These are phyloP conservation scores for Sphinx pinastri DNA, from an alignment of 2,888 invertebrate genomes.

Conservation along the genomic window DNA sequence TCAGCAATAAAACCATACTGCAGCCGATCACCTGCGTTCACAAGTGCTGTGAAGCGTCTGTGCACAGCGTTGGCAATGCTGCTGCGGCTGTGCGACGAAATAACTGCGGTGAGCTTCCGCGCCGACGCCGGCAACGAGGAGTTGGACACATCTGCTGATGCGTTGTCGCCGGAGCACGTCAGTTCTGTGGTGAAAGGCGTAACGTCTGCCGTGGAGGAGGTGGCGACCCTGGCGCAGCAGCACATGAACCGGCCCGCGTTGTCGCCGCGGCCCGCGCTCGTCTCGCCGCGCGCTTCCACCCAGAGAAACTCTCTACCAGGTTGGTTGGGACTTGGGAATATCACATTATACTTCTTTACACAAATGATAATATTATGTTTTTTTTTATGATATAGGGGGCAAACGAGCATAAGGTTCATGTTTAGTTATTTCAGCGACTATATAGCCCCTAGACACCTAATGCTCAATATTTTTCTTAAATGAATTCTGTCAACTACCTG, in stretches of 20 bases:
- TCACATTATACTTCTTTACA: not conserved
- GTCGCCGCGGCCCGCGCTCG: constrained; percentile 73
- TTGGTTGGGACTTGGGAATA: constrained; percentile 36
- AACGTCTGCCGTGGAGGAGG: constrained; percentile 73
- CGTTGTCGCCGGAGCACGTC: constrained; percentile 72
- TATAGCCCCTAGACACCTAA: too few relatives aligned
- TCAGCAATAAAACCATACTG: constrained; percentile 82
- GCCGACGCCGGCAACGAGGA: constrained; percentile 76
- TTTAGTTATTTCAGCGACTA: too few relatives aligned
- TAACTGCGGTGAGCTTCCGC: constrained; percentile 89
- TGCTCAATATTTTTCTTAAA: too few relatives aligned
- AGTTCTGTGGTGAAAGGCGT: constrained; percentile 72
- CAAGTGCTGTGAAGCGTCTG: constrained; percentile 92
- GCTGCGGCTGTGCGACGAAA: constrained; percentile 95
- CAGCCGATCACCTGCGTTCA: constrained; percentile 86
- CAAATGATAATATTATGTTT: not conserved
- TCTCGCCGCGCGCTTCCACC: constrained; percentile 76
- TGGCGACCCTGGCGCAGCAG: constrained; percentile 90
- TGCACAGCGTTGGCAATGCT: constrained; percentile 94
- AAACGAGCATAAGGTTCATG: too few relatives aligned
- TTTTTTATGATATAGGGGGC: too few relatives aligned
- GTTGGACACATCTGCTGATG: constrained; percentile 63
- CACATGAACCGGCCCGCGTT: constrained; percentile 87
- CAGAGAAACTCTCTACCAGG: constrained; percentile 81
- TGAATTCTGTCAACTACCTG: too few relatives aligned